Percentiles rank a stretch among this genome's conserved stretches.
Conservation (phyloP, 2,888 invertebrate species). For the Cataglyphis albicans region DNA sequence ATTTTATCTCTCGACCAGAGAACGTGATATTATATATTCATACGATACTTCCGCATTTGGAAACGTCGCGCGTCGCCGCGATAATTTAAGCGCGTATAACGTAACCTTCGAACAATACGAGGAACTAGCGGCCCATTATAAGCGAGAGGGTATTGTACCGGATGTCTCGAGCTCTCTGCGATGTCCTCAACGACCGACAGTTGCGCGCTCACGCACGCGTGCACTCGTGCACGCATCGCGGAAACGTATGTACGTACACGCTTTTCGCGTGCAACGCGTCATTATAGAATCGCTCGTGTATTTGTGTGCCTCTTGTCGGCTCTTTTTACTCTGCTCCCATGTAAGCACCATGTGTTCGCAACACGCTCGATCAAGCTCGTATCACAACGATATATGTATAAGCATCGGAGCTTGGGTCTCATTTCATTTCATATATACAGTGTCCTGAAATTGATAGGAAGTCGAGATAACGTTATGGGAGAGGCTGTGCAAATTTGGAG, state of each 20-base stretch:
- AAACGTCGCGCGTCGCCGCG: constrained; percentile 28
- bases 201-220: constrained; percentile 8
- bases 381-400: not conserved
- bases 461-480: not conserved
- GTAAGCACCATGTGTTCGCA: constrained; percentile 76
- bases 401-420: constrained; percentile 13
- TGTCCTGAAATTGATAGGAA: not conserved
- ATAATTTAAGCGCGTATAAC: constrained; percentile 74
- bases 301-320: constrained; percentile 9
- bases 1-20: not conserved
- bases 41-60: constrained; percentile 32
- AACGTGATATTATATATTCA: not conserved
- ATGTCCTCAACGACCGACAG: constrained; percentile 67
- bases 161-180: constrained; percentile 82
- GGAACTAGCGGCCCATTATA: constrained; percentile 83
- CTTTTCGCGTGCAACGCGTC: constrained; percentile 54
- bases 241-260: constrained; percentile 17
- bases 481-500: not conserved
- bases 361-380: constrained; percentile 65
- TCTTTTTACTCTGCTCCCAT: constrained; percentile 16
- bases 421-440: not conserved
- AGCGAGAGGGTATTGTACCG: constrained; percentile 83
- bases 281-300: constrained; percentile 43
- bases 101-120: constrained; percentile 83
- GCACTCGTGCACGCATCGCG: constrained; percentile 49